Base-by-base conservation (phyloP, 2,888 invertebrate genomes). In the Amiota communis region DNA sequence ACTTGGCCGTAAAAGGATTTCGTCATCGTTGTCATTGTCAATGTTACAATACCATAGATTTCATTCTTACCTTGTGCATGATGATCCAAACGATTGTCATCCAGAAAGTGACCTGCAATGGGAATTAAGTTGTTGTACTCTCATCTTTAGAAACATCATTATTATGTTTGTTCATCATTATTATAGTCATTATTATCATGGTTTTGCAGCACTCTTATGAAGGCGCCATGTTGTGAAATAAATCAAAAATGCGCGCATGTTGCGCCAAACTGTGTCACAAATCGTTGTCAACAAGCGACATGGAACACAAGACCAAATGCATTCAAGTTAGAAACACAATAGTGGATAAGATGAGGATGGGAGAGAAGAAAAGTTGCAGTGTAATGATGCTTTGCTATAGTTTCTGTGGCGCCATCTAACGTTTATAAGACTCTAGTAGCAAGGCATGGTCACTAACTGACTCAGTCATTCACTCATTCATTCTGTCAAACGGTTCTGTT, bases 41-140 rank as follows among this genome's bases (percentile, higher is more conserved):
- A n/a, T 36, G 63, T 63, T 36, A 8, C 2, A 47, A 15, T 57
- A 53, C n/a, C 1, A 6, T 36, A 36, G 36, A 36, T 36, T 36
- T 71, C 70, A 49, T 72, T 75, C 84, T 86, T 84, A 81, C 88
- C 87, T 81, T 89, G 88, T 59, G 87, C 84, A 82, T 90, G 90
- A 84, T 90, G 90, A 77, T 90, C 90, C 80, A 90, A 81, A 67
- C 90, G 88, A 78, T 88, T 89, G 81, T 90, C 90, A 78, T 90
- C 90, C 74, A 90, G 85, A 79, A 90, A 87, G 81, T 90, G 90
- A 80, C 89, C 90, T 90, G 83, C 80, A 84, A 79, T 75, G 69
- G 74, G 74, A 79, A 83, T 83, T 83, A 86, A 83, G 83, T 80
- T 86, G 83, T 86, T 85, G 70, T 69, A 57, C 51, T 53, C 8